phyloP scores from a whole-genome alignment of 2,797 vertebrate genomes.

The Melanotaenia nigrans region DNA sequence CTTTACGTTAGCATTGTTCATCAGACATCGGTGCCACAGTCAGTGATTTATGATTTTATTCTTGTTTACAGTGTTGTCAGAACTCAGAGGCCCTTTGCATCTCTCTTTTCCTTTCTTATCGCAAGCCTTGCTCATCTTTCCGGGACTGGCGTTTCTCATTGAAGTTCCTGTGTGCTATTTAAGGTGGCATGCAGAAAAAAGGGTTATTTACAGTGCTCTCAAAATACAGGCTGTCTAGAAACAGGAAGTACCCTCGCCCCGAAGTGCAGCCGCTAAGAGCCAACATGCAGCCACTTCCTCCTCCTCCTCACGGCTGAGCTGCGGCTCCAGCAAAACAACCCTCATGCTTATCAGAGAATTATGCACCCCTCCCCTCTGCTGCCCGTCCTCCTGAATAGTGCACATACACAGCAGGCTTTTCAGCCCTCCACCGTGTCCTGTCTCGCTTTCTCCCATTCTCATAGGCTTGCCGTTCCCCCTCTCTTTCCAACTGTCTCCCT shows the following conservation, averaged over 20 bases:
- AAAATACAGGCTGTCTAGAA: conserved; percentile 76
- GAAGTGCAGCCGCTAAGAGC: conserved; percentile 63
- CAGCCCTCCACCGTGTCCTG: conserved; percentile 73
- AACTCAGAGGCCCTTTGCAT: conserved; percentile 7
- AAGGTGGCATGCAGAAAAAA: conserved; percentile 68
- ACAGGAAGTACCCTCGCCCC: conserved; percentile 77
- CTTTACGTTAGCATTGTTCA: neutral
- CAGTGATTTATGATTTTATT: conserved; percentile 27
- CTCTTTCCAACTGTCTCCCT: conserved; percentile 53
- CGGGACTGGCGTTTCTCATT: conserved; percentile 44
- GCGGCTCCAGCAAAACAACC: conserved; percentile 77
- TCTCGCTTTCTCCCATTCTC: conserved; percentile 70
- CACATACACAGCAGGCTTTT: conserved; percentile 79
- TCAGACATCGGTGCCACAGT: conserved; percentile 32
- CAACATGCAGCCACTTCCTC: conserved; percentile 68
- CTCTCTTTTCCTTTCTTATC: conserved; percentile 17
- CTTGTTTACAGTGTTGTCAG: conserved; percentile 22
- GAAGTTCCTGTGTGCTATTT: conserved; percentile 75
- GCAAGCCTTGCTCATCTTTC: conserved; percentile 47
- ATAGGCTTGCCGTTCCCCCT: conserved; percentile 38
- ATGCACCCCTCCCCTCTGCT: conserved; percentile 66
- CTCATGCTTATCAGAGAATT: conserved; percentile 82
- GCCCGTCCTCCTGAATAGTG: conserved; percentile 72
- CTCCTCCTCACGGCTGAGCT: conserved; percentile 63
- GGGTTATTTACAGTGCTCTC: conserved; percentile 72